These are phyloP conservation scores for Pachypanchax playfairii DNA, from an alignment of 2,113 vertebrate genomes.

Conservation along the genomic window DNA sequence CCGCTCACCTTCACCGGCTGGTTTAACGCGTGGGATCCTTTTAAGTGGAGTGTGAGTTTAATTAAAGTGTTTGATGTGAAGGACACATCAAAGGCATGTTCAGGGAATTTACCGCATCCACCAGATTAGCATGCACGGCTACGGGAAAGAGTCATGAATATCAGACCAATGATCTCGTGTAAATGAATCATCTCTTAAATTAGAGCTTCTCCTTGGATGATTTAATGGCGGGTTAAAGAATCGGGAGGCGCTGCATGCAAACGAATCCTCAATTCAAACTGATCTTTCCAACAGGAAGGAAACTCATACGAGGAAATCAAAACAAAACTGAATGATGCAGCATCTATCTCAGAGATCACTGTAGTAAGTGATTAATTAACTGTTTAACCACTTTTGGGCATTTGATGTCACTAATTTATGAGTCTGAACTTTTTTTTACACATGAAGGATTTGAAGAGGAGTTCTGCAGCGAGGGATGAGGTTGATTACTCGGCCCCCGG, in stretches of 20 bases:
- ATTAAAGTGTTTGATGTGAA: background rate
- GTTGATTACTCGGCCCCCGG: conserved; percentile 56
- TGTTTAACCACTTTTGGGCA: no score
- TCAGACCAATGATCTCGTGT: conserved; percentile 5
- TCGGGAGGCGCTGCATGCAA: conserved; percentile 13
- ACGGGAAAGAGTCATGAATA: background rate
- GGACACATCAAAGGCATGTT: background rate
- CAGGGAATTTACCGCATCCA: conserved; percentile 9
- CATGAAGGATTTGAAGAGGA: conserved; percentile 81
- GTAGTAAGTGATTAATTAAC: conserved; percentile 82
- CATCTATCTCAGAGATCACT: conserved; percentile 81
- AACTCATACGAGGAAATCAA: conserved; percentile 86
- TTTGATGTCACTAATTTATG: background rate
- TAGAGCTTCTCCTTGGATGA: background rate
- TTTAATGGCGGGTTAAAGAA: conserved; percentile 15
- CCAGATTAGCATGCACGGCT: background rate
- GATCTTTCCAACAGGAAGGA: conserved; percentile 77
- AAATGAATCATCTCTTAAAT: conserved; percentile 14
- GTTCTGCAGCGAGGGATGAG: background rate
- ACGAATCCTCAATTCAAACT: conserved; percentile 14
- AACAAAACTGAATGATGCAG: conserved; percentile 75
- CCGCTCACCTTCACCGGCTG: conserved; percentile 91
- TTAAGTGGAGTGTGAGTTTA: conserved; percentile 90
- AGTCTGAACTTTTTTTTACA: background rate
- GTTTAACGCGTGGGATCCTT: conserved; percentile 91